Percentiles rank a stretch among this genome's conserved stretches.
These are phyloP conservation scores for Hypomecis punctinalis DNA, from an alignment of 2,888 invertebrate genomes.

Conservation along the genomic window DNA sequence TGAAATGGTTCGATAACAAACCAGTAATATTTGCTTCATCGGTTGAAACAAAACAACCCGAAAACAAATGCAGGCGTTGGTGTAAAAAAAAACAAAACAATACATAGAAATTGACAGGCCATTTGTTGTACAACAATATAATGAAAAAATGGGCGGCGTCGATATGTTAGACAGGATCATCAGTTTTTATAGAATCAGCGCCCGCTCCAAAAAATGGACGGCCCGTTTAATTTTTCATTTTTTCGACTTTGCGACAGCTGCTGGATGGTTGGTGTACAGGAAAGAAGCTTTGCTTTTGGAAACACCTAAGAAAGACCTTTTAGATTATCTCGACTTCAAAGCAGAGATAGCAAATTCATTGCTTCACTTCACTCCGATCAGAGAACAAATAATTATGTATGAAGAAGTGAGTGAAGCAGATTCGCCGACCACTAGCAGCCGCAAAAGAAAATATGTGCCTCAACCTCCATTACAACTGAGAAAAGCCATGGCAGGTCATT, in stretches of 20 bases:
- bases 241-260: background rate
- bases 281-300: background rate
- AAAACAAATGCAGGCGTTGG: background rate
- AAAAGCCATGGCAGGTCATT: background rate
- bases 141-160: background rate
- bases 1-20: slow-evolving; percentile 3
- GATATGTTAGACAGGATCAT: background rate
- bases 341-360: background rate
- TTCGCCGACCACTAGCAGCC: background rate
- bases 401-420: background rate
- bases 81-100: background rate
- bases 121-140: background rate
- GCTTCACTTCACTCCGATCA: background rate
- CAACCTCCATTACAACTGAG: background rate
- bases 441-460: background rate
- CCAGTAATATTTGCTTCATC: background rate
- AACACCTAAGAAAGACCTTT: background rate
- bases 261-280: background rate
- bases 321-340: background rate
- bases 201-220: background rate
- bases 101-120: background rate
- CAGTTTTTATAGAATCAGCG: background rate
- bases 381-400: background rate
- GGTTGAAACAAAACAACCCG: background rate
- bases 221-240: background rate